Evolutionary conservation across 2,888 invertebrate species (phyloP).

Genomic region (Acleris cristana): DNA sequence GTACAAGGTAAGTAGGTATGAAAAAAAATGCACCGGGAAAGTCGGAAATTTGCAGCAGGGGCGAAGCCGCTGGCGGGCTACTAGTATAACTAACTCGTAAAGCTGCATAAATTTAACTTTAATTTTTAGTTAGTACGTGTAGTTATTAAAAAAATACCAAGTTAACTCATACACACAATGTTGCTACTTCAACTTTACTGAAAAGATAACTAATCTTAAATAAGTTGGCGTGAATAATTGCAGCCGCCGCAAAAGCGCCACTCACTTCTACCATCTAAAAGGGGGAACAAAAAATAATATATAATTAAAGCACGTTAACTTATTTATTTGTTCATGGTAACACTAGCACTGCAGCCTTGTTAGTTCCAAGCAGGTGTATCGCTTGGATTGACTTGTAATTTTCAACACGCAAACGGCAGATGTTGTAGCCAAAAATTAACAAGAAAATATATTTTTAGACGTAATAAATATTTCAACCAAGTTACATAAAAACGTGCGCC

Average conservation of each 20-base stretch:
- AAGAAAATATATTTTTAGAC: not conserved
- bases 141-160: too few relatives aligned
- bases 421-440: slow-evolving; percentile 8
- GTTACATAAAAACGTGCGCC: too few relatives aligned
- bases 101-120: too few relatives aligned
- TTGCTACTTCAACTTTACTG: slow-evolving; percentile 5
- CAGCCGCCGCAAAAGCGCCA: slow-evolving; percentile 60
- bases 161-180: not conserved
- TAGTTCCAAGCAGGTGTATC: slow-evolving; percentile 9
- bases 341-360: slow-evolving; percentile 18
- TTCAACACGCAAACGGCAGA: slow-evolving; percentile 25
- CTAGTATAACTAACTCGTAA: too few relatives aligned
- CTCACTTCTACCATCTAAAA: slow-evolving; percentile 58
- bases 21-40: too few relatives aligned
- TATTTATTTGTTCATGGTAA: slow-evolving; percentile 23
- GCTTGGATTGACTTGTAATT: slow-evolving; percentile 22
- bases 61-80: too few relatives aligned
- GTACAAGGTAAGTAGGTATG: too few relatives aligned
- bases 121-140: too few relatives aligned
- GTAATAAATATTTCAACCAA: too few relatives aligned
- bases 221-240: slow-evolving; percentile 75
- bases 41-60: too few relatives aligned
- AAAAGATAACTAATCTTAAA: slow-evolving; percentile 45
- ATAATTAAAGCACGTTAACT: slow-evolving; percentile 8
- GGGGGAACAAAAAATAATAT: slow-evolving; percentile 37